These are phyloP conservation scores for Heliornis fulica DNA, from an alignment of 2,113 vertebrate genomes.

Conservation along the genomic window DNA sequence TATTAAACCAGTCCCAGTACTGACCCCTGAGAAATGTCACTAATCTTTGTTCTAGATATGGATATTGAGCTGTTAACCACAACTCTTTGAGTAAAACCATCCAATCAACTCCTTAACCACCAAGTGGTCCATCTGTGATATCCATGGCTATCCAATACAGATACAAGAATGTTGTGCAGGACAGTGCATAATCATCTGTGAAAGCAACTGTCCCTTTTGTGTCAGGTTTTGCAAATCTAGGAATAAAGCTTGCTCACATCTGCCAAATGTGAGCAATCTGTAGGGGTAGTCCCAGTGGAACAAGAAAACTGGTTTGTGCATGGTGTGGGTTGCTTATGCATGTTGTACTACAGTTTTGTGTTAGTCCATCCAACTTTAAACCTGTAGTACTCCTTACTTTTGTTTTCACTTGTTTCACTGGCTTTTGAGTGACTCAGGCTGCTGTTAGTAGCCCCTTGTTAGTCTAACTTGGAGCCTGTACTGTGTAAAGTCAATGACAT, in stretches of 20 bases:
- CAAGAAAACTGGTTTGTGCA: not conserved
- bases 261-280: not conserved
- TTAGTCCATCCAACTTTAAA: not conserved
- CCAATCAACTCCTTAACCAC: no score
- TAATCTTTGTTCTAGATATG: no score
- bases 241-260: not conserved
- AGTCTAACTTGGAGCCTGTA: not conserved
- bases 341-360: not conserved
- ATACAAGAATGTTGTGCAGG: no score
- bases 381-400: not conserved
- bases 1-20: no score
- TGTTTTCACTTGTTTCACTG: not conserved
- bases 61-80: no score
- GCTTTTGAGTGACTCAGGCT: not conserved
- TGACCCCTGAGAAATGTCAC: no score
- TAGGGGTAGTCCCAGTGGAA: not conserved
- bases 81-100: no score
- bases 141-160: no score
- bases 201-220: not conserved
- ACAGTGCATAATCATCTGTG: not conserved
- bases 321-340: not conserved
- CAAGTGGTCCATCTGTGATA: no score
- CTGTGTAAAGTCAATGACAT: not conserved
- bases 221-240: not conserved
- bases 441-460: not conserved